Percentiles rank a stretch among this genome's conserved stretches.
phyloP scores from a whole-genome alignment of 2,888 invertebrate genomes.

The Athalia rosae region DNA sequence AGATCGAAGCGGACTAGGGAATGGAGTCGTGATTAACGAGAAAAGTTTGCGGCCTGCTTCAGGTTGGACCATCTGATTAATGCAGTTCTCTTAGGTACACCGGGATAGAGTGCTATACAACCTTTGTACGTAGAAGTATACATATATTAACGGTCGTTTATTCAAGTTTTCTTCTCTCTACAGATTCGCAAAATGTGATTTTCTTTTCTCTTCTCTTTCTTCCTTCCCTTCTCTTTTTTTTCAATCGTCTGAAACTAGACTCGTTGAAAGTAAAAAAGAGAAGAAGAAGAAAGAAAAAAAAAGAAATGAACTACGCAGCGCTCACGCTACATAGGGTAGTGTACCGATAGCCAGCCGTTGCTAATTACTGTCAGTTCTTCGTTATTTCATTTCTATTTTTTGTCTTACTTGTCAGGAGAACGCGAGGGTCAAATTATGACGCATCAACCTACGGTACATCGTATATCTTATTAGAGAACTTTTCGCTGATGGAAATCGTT shows the following conservation, averaged over 20 bases:
- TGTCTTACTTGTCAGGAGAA: neutral
- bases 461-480: conserved; percentile 1
- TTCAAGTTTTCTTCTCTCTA: conserved; percentile 16
- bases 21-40: conserved; percentile 42
- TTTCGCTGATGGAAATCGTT: neutral
- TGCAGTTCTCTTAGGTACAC: conserved; percentile 17
- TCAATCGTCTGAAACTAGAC: conserved; percentile 13
- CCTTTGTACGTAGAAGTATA: too few relatives aligned
- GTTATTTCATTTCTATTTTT: neutral
- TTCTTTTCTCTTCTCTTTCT: too few relatives aligned
- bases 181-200: conserved; percentile 14
- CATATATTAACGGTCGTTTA: conserved; percentile 5
- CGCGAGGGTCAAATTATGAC: too few relatives aligned
- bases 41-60: conserved; percentile 35
- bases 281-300: too few relatives aligned
- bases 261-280: neutral
- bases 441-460: too few relatives aligned
- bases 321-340: neutral
- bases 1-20: conserved; percentile 31
- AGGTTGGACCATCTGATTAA: conserved; percentile 21
- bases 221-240: too few relatives aligned
- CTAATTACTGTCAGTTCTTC: neutral
- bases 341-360: conserved; percentile 18
- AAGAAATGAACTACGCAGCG: too few relatives aligned
- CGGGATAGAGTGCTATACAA: neutral